phyloP scores from a whole-genome alignment of 2,888 invertebrate genomes.

The Quadroppia sp. region DNA sequence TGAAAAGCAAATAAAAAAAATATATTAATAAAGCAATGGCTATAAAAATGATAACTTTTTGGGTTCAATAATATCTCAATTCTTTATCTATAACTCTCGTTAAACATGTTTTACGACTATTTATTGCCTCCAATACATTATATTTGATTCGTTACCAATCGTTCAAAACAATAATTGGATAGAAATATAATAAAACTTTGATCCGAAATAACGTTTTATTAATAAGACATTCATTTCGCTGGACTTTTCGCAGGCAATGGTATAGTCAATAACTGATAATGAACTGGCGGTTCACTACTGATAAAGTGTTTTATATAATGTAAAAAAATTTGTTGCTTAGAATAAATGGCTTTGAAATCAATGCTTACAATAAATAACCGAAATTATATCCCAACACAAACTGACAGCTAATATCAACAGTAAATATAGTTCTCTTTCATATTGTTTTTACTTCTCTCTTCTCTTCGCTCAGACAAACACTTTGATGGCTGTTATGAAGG shows the following conservation, averaged over 20 bases:
- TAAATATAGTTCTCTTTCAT: too few species aligned
- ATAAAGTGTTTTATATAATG: background rate
- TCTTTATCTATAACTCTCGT: constrained; percentile 4
- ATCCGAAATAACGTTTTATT: constrained; percentile 1
- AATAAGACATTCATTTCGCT: background rate
- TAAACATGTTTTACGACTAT: constrained; percentile 33
- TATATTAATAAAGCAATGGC: background rate
- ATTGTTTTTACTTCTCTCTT: too few species aligned
- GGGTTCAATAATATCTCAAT: constrained; percentile 25
- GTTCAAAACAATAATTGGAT: constrained; percentile 2
- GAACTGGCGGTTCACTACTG: constrained; percentile 35
- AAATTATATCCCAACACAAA: constrained; percentile 10
- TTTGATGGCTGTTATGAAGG: too few species aligned
- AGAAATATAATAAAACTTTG: constrained; percentile 29
- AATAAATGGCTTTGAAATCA: constrained; percentile 25
- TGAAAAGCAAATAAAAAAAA: constrained; percentile 15
- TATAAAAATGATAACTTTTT: constrained; percentile 34
- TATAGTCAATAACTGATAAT: constrained; percentile 36
- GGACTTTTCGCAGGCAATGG: constrained; percentile 19
- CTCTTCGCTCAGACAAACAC: too few species aligned
- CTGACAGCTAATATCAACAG: too few species aligned
- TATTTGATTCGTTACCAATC: background rate
- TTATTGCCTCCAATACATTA: constrained; percentile 32
- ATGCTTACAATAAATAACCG: constrained; percentile 3
- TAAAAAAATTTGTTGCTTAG: constrained; percentile 13